phyloP scores from a whole-genome alignment of 2,797 vertebrate species.

The Thunnus albacares region DNA sequence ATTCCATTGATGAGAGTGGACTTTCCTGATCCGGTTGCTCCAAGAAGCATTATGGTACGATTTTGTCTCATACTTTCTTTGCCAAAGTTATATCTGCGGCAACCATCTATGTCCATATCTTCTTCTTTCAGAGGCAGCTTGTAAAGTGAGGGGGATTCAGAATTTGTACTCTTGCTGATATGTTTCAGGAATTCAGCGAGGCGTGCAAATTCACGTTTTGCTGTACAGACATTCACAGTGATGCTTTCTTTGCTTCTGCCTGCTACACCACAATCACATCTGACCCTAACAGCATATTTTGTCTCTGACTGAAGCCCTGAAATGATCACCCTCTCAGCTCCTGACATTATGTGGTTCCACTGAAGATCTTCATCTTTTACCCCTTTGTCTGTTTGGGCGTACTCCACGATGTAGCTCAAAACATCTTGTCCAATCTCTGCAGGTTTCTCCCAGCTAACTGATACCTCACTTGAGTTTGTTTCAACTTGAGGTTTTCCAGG shows the following conservation, averaged over 20 bases:
- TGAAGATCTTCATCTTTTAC: constrained; percentile 13
- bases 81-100: no score
- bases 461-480: constrained; percentile 31
- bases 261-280: constrained; percentile 61
- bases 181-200: no score
- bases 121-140: no score
- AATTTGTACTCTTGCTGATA: no score
- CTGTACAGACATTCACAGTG: not conserved
- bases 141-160: no score
- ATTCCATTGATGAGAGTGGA: constrained; percentile 55
- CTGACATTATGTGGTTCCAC: constrained; percentile 30
- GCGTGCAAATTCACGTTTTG: no score
- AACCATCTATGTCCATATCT: no score
- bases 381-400: not conserved
- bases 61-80: no score
- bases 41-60: no score
- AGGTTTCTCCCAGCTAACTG: constrained; percentile 56
- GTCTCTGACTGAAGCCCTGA: constrained; percentile 49
- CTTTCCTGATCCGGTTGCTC: constrained; percentile 29
- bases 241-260: constrained; percentile 55
- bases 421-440: constrained; percentile 46
- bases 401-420: constrained; percentile 49
- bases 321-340: constrained; percentile 7
- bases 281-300: constrained; percentile 53
- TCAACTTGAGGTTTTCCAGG: constrained; percentile 42